Base-by-base conservation (phyloP, 2,797 vertebrate species). In the Sitta carolinensis region DNA sequence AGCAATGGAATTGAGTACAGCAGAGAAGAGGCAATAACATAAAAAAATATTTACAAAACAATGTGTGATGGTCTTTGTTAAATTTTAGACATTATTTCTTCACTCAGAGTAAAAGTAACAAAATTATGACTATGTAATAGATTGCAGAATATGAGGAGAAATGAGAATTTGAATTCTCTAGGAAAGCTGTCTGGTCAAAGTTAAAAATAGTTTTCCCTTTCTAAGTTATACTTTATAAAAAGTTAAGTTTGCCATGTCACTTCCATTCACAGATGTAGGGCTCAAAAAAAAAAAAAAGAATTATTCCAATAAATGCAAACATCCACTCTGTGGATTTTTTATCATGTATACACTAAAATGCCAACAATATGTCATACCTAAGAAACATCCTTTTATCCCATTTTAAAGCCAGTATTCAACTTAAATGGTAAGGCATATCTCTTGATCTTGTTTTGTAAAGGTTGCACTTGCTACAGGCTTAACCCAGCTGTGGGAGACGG, bases 381-480 rank as follows among this genome's bases (percentile, higher is more conserved):
- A 78, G 94, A 97, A 96, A 93, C 82, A 96, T 10, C 36, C 92
- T 97, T 98, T 97, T 89, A 97, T 97, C 84, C 81, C 21, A 66
- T 95, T 95, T 96, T 93, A 32, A 95, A 97, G 96, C 76, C 80
- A 84, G 55, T 59, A 90, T 95, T 97, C 96, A 94, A 96, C 90
- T 96, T 87, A 97, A 97, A 97, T 96, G 96, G 94, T 95, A 97
- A 97, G 85, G 93, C 87, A 19, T 96, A 98, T 97, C 97, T 96
- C 96, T 93, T 92, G 95, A 97, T 97, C 96, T 97, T 95, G 80
- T 97, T 97, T 96, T 97, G 94, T 96, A 97, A 97, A 98, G 97
- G 97, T 95, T 98, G 96, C 97, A 96, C 92, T 96, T 96, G 74
- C 97, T 96, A 96, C 90, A 83, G 97, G 97, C 97, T 97, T 97